phyloP scores from a whole-genome alignment of 64 coral and sea anemone species.

The Anthopleura sola region DNA sequence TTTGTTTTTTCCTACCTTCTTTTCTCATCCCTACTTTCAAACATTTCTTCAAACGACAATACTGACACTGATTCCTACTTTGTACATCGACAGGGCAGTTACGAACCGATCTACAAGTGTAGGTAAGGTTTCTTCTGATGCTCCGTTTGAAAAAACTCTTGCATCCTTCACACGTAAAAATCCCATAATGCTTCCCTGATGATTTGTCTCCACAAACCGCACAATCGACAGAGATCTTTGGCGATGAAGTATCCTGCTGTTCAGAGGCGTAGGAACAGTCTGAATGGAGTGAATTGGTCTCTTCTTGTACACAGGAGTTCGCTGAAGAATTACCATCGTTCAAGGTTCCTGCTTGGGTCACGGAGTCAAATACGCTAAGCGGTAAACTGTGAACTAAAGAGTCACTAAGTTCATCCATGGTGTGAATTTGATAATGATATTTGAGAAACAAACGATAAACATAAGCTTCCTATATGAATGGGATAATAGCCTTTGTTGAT shows the following conservation, averaged over 20 bases:
- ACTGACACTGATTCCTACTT: conserved; percentile 87
- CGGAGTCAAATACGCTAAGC: conserved; percentile 1
- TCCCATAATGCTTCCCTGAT: conserved; percentile 91
- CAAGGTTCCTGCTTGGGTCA: neutral
- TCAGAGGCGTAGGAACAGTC: conserved; percentile 3
- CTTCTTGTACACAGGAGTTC: neutral
- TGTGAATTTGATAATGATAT: neutral
- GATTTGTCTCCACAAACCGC: conserved; percentile 81
- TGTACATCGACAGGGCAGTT: conserved; percentile 85
- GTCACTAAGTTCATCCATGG: conserved; percentile 19
- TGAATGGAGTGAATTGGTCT: neutral
- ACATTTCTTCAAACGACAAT: conserved; percentile 83
- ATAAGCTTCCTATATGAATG: neutral
- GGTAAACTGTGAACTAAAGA: neutral
- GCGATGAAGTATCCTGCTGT: neutral
- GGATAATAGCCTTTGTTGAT: neutral
- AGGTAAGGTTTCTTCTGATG: conserved; percentile 66
- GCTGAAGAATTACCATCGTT: neutral
- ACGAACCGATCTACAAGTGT: conserved; percentile 65
- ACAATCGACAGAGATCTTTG: conserved; percentile 49
- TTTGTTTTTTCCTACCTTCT: conserved; percentile 56
- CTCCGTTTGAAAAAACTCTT: conserved; percentile 92
- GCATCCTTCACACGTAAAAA: conserved; percentile 86
- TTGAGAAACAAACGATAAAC: neutral
- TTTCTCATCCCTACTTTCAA: conserved; percentile 94